Evolutionary conservation across 2,113 vertebrate genomes (phyloP).

Genomic region (Alethe castanea): DNA sequence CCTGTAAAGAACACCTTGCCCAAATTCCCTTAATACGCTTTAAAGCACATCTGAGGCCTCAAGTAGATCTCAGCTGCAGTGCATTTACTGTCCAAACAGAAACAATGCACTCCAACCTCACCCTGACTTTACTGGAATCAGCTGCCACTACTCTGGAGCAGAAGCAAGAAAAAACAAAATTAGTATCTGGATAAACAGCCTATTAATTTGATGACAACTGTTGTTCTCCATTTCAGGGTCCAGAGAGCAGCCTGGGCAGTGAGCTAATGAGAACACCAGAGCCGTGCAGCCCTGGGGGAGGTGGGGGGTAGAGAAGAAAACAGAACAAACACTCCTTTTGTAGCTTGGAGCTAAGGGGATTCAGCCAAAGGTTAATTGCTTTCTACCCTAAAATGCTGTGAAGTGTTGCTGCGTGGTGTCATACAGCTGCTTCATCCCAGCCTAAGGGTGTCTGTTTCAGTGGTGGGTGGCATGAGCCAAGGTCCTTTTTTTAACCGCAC

Average conservation of each 20-base stretch:
- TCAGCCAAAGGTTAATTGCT: conserved; percentile 72
- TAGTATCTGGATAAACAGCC: conserved; percentile 13
- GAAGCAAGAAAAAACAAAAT: background rate
- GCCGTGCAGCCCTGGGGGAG: background rate
- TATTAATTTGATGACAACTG: conserved; percentile 8
- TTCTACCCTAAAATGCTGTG: conserved; percentile 59
- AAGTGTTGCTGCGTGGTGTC: conserved; percentile 52
- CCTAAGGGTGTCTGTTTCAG: conserved; percentile 41
- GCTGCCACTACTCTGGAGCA: background rate
- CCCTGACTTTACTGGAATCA: background rate
- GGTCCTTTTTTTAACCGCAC: background rate
- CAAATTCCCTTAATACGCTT: background rate
- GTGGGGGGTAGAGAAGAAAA: conserved; percentile 31
- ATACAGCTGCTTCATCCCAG: conserved; percentile 65
- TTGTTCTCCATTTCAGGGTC: conserved; percentile 7
- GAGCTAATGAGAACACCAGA: conserved; percentile 65
- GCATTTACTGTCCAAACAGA: background rate
- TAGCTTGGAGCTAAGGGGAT: conserved; percentile 51
- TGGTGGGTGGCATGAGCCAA: conserved; percentile 58
- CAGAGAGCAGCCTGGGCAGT: background rate
- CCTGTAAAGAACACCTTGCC: background rate
- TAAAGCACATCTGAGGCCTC: background rate
- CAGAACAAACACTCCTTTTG: conserved; percentile 56
- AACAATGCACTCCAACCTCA: background rate
- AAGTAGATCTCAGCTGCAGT: background rate